Evolutionary conservation across 92 coral and sea anemone genomes (phyloP).

Genomic region (Epizoanthus illoricatus): DNA sequence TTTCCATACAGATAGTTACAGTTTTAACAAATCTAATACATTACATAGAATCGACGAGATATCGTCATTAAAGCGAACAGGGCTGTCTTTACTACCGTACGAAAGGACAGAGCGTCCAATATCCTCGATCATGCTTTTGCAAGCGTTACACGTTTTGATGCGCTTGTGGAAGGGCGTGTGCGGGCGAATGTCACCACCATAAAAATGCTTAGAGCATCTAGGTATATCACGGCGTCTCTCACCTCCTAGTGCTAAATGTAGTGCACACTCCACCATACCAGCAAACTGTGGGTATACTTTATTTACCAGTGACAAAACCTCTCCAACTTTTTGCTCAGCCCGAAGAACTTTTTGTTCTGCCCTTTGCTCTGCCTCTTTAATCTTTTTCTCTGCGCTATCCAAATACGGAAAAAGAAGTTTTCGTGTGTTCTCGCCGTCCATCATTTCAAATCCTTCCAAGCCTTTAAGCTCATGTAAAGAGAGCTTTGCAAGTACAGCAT

Average conservation of each 20-base stretch:
- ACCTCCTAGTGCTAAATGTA: background rate
- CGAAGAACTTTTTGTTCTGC: background rate
- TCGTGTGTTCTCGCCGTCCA: too few species aligned
- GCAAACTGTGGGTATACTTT: background rate
- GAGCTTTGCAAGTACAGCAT: too few species aligned
- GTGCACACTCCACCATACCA: background rate
- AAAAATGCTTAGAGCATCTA: background rate
- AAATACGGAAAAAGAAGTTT: background rate
- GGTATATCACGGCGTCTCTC: background rate
- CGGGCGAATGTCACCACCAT: background rate
- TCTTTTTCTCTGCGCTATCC: background rate
- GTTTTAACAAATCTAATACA: too few species aligned
- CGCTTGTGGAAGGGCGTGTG: background rate
- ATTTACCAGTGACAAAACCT: background rate
- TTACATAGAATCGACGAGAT: too few species aligned
- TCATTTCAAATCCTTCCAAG: too few species aligned
- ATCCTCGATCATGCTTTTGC: background rate
- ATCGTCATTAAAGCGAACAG: background rate
- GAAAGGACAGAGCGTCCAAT: background rate
- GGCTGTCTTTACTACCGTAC: background rate
- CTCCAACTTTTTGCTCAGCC: background rate
- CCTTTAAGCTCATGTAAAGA: too few species aligned
- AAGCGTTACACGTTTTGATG: background rate
- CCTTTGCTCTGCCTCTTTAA: background rate
- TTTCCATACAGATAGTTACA: too few species aligned